Evolutionary conservation across 2,113 vertebrate genomes (phyloP), one percentile per base, ranked within the genome.

Genomic region (Aythya baeri): DNA sequence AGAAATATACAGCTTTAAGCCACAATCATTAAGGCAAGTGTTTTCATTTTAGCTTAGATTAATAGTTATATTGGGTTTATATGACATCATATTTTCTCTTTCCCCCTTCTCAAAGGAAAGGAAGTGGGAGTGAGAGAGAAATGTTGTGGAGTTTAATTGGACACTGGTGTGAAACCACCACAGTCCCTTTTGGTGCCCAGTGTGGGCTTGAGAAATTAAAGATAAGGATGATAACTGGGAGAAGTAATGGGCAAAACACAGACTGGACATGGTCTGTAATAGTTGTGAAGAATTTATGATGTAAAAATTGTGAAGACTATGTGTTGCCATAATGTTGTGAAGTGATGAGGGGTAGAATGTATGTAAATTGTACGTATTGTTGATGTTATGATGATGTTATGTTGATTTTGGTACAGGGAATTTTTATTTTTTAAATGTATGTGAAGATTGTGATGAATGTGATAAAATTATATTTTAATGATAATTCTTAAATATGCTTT

Each of bases 1-100:
- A 87, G 54, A 95, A 86, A 89, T 34, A 72, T 26, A 91, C 17
- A 72, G 38, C 61, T 93, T 90, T 81, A 87, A 91, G 79, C 77
- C 55, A 89, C 13, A 96, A 46, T 58, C 77, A 83, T 38, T 52
- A 91, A 86, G 80, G 67, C 22, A 95, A 80, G 22, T 71, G 75
- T 83, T 84, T 87, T 87, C 62, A 89, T 86, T 90, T 84, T 79
- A 86, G 70, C 66, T 87, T 85, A 74, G n/a, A 46, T 34, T 87
- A 72, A 86, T 16, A 75, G 79, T 52, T 52, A 25, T 26, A 26
- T 52, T 26, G 50, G 50, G 22, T 52, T 52, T 52, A 52, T 52
- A 25, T 26, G 50, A 7, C 34, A 63, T 63, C 34, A 17, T 38
- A 38, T 63, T 62, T 62, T 62, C 34, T 38, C 34, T 34, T 34